A percentile compares a stretch with the other conserved stretches of the same genome.
Evolutionary conservation across 2,797 vertebrate genomes (phyloP).

Genomic region (Mionectes olivaceus): DNA sequence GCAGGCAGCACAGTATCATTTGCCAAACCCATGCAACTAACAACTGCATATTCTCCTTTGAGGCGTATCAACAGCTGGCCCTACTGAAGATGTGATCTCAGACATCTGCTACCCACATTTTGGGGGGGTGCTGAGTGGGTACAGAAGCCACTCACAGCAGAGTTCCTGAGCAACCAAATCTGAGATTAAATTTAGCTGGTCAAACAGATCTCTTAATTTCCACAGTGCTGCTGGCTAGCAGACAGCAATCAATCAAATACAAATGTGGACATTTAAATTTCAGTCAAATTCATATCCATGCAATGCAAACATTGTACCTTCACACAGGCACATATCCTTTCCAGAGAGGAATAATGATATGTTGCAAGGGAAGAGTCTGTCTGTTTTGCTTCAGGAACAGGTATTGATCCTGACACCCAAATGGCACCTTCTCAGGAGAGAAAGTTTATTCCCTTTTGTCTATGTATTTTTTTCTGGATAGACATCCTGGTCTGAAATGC

Average conservation of each 20-base stretch:
- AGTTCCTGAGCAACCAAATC: neutral
- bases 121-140: neutral
- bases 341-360: neutral
- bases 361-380: neutral
- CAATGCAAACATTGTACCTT: neutral
- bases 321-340: accelerated
- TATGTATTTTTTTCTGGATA: neutral
- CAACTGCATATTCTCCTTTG: neutral
- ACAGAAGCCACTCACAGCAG: neutral
- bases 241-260: neutral
- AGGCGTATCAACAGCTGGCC: neutral
- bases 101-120: neutral
- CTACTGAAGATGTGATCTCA: neutral
- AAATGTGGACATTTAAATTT: neutral
- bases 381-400: neutral
- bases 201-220: neutral
- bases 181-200: neutral
- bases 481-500: neutral
- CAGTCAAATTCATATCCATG: neutral
- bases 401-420: neutral
- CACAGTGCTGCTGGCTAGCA: neutral
- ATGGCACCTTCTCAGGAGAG: neutral
- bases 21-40: neutral
- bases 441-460: neutral
- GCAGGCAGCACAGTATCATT: neutral